phyloP scores from a whole-genome alignment of 2,113 vertebrate species.

The Capreolus pygargus region DNA sequence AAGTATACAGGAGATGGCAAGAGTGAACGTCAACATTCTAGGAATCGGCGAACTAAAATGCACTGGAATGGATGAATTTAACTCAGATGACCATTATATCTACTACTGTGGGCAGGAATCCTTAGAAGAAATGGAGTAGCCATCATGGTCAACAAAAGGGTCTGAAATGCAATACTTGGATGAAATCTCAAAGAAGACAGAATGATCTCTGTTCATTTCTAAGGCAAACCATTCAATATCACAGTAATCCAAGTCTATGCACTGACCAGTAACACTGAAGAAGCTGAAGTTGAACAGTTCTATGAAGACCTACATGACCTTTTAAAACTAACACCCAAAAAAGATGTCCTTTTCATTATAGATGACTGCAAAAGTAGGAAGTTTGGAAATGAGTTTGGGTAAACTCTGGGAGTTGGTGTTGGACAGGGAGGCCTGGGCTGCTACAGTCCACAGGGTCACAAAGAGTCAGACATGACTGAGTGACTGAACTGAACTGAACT shows the following conservation, averaged over 20 bases:
- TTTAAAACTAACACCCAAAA: not conserved
- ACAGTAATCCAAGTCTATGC: not conserved
- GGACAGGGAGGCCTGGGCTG: not conserved
- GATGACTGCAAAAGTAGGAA: not conserved
- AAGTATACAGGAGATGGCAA: not conserved
- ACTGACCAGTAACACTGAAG: accelerated
- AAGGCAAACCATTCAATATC: not conserved
- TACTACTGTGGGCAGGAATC: not conserved
- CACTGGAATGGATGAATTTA: not conserved
- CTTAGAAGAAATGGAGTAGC: not conserved
- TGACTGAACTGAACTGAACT: not conserved
- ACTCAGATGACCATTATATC: not conserved
- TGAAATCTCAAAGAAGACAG: not conserved
- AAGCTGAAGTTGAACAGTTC: not conserved
- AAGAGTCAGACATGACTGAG: not conserved
- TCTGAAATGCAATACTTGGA: not conserved
- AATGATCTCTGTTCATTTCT: not conserved
- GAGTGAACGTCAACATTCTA: not conserved
- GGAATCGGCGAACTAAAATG: not conserved
- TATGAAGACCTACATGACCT: not conserved
- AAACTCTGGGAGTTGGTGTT: not conserved
- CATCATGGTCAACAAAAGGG: not conserved
- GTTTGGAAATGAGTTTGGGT: not conserved
- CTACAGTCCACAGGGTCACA: not conserved
- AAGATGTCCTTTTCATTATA: not conserved